Percentiles rank a stretch among this genome's conserved stretches.
Conservation (phyloP, 2,888 invertebrate genomes). For the Eupeodes luniger region DNA sequence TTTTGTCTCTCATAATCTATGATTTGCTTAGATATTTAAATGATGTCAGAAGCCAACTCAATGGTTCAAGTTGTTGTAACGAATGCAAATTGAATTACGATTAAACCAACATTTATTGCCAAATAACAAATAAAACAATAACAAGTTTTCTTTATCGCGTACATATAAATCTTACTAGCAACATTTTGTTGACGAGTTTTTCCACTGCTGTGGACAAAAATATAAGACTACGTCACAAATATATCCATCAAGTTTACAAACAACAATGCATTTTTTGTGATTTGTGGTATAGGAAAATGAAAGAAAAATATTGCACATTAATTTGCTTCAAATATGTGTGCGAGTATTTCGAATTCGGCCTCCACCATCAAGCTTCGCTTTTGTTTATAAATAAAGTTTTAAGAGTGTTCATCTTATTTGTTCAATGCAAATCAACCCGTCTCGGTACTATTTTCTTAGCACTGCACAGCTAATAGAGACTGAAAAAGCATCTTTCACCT, state of each 20-base stretch:
- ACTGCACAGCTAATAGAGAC: slow-evolving; percentile 34
- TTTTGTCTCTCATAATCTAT: too few relatives aligned
- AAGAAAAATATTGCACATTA: not conserved
- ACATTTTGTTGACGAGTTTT: not conserved
- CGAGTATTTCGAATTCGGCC: not conserved
- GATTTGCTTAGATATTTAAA: not conserved
- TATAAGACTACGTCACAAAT: not conserved
- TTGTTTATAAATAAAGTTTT: not conserved
- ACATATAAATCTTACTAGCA: not conserved
- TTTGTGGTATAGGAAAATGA: not conserved
- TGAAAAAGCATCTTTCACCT: slow-evolving; percentile 36
- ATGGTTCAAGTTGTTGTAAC: not conserved
- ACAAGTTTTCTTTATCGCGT: not conserved
- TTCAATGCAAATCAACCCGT: not conserved
- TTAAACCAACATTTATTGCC: not conserved
- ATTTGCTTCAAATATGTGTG: not conserved
- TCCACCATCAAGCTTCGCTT: not conserved
- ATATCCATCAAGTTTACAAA: not conserved
- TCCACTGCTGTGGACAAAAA: not conserved
- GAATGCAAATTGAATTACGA: not conserved
- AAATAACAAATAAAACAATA: not conserved
- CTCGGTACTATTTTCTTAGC: slow-evolving; percentile 27
- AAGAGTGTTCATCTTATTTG: slow-evolving; percentile 7
- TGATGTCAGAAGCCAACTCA: not conserved
- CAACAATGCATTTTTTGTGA: not conserved